Evolutionary conservation across 2,113 vertebrate genomes (phyloP).

Genomic region (Otis tarda): DNA sequence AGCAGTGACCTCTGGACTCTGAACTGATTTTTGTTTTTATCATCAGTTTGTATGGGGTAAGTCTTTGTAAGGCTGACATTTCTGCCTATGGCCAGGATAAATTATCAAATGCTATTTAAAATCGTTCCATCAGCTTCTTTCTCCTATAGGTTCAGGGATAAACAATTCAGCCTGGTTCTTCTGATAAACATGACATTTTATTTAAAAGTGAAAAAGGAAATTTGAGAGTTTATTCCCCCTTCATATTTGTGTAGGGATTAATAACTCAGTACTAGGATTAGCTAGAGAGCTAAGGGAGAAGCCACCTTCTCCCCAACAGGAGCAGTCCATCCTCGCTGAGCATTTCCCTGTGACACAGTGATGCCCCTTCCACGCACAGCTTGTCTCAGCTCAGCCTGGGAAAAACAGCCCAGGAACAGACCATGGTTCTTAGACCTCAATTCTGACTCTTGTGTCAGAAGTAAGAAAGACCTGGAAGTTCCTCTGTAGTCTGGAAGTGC

Average conservation of each 20-base stretch:
- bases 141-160: neutral
- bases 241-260: neutral
- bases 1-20: neutral
- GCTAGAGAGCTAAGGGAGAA: neutral
- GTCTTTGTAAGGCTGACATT: neutral
- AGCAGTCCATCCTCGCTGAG: neutral
- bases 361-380: neutral
- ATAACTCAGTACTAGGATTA: neutral
- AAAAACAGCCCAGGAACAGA: neutral
- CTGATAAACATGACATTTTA: neutral
- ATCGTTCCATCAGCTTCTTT: neutral
- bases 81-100: neutral
- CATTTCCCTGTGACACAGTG: neutral
- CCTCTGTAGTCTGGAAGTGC: neutral
- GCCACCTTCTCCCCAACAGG: rapidly evolving
- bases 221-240: neutral
- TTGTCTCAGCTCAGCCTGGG: neutral
- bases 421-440: neutral
- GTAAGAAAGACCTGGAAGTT: neutral
- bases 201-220: neutral
- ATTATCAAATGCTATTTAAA: neutral
- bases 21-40: neutral
- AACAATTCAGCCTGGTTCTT: neutral
- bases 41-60: neutral
- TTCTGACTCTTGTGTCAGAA: neutral